Base-by-base conservation (phyloP, 2,113 vertebrate species). In the Neodontobutis hainanensis region DNA sequence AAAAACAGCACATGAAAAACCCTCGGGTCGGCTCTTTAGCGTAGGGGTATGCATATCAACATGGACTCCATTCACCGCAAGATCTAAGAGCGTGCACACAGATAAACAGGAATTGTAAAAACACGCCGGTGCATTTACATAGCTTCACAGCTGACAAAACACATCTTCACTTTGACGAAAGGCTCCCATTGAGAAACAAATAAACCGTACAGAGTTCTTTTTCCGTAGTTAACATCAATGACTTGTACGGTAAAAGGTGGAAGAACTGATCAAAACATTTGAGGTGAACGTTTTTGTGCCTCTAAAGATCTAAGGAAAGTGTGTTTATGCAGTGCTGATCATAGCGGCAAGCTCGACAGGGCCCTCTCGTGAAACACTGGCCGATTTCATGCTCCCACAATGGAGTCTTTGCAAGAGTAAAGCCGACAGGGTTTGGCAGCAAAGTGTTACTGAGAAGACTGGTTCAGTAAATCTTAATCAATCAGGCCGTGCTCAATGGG, bases 341-440 rank as follows among this genome's bases (percentile, higher is more conserved):
- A 85, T 3, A 85, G 73, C 70, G 32, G 70, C 68, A 12, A 73
- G 59, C 83, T 70, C 77, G 61, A 70, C 71, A 16, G 83, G 81
- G 52, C 40, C 82, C 73, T 73, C 64, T 78, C 70, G 61, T 70
- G 75, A 76, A 89, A 82, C 71, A 84, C 82, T 82, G 82, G 56
- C 61, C 4, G 65, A 90, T 87, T 84, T 88, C 82, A 87, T 64
- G 63, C 72, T 81, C n/a, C 8, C 78, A 85, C 74, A 78, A 76
- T 59, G 70, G 73, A 51, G 44, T 70, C 51, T 66, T 52, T 15
- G 52, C 63, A 49, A 68, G 40, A 7, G 49, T 10, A 8, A 68
- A 68, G 67, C 44, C 8, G 27, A 68, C 44, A 64, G 15, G 10
- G 47, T 48, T 57, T 46, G 50, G 59, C 58, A 16, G 71, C 12